A percentile compares a stretch with the other conserved stretches of the same genome.
Evolutionary conservation across 30 jellyfish, hydroid and myxozoan genomes (phyloP).

Genomic region (Sanderia malayensis): DNA sequence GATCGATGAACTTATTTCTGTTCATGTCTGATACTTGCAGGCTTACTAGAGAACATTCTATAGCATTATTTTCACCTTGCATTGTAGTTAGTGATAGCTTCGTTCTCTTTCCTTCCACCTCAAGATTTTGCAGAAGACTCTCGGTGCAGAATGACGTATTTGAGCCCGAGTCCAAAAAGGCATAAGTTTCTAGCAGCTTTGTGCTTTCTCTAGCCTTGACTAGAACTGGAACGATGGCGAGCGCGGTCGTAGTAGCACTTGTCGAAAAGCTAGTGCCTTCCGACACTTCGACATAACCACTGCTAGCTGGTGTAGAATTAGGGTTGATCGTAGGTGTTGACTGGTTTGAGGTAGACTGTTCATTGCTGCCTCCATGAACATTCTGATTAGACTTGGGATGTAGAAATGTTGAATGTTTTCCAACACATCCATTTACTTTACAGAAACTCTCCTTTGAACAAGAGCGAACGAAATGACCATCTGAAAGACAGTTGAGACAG

Average conservation of each 20-base stretch:
- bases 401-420: slow-evolving; percentile 22
- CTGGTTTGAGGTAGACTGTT: neutral
- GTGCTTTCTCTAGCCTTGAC: slow-evolving; percentile 3
- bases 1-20: slow-evolving; percentile 1
- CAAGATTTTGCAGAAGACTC: slow-evolving; percentile 8
- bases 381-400: slow-evolving; percentile 8
- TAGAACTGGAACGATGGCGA: slow-evolving; percentile 22
- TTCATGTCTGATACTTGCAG: slow-evolving; percentile 13
- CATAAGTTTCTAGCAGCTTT: slow-evolving; percentile 16
- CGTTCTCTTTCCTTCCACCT: slow-evolving; percentile 7
- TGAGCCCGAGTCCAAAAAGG: slow-evolving; percentile 35
- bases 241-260: neutral
- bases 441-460: slow-evolving; percentile 12
- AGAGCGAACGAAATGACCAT: slow-evolving; percentile 7
- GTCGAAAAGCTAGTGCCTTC: neutral
- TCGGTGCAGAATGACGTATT: slow-evolving; percentile 35
- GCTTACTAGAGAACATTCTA: neutral
- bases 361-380: neutral
- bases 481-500: slow-evolving; percentile 14
- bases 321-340: neutral
- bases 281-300: slow-evolving; percentile 1
- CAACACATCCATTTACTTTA: slow-evolving; percentile 18
- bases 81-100: slow-evolving; percentile 10
- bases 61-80: neutral
- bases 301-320: neutral